A percentile compares a stretch with the other conserved stretches of the same genome.
These are phyloP conservation scores for Colaptes auratus DNA, from an alignment of 2,113 vertebrate species.

Conservation along the genomic window DNA sequence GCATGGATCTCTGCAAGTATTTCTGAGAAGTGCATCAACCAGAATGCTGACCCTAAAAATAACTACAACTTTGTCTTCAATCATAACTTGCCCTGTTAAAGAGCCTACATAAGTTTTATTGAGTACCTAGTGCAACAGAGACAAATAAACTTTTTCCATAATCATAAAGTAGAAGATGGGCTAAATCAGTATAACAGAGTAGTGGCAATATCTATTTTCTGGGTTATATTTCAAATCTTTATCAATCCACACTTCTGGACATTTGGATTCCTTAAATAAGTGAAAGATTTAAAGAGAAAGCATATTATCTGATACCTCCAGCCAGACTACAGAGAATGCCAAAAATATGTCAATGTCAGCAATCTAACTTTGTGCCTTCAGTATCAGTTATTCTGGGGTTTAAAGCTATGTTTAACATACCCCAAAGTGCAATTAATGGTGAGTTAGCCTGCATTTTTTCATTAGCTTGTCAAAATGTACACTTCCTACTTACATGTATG, in stretches of 20 bases:
- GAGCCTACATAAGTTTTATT: not conserved
- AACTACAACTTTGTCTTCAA: not conserved
- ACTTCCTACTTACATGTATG: not conserved
- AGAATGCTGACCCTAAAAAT: not conserved
- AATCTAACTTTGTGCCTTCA: not conserved
- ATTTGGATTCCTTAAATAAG: not conserved
- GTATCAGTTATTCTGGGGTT: not conserved
- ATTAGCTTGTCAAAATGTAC: not conserved
- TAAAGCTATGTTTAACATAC: not conserved
- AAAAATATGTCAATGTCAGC: not conserved
- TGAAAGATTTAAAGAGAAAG: not conserved
- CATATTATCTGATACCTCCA: not conserved
- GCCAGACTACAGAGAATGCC: not conserved
- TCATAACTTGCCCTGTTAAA: not conserved
- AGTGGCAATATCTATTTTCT: not conserved
- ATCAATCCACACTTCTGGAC: not conserved
- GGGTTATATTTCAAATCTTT: not conserved
- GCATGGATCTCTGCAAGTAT: not conserved
- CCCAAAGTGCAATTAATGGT: not conserved
- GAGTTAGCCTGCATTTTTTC: not conserved
- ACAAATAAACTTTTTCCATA: not conserved
- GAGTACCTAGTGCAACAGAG: not conserved
- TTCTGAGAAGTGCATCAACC: not conserved
- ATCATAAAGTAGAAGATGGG: not conserved
- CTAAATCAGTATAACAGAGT: not conserved